A percentile compares a stretch with the other conserved stretches of the same genome.
Conservation (phyloP, 2,113 vertebrate genomes). For the Rhipidura dahli region DNA sequence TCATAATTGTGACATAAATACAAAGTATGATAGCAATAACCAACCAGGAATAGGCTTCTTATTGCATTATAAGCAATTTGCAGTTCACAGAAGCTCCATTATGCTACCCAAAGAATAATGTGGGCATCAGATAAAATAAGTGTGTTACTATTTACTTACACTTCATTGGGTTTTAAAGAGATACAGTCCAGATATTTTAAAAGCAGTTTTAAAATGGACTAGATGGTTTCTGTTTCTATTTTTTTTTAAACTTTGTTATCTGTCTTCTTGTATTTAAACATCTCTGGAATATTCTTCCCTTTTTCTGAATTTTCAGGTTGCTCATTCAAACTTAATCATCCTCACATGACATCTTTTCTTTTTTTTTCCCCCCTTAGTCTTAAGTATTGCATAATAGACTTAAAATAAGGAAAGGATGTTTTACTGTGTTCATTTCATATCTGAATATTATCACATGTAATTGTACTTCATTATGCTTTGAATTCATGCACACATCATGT, state of each 20-base stretch:
- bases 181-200: not conserved
- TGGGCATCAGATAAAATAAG: not conserved
- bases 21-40: conserved; percentile 42
- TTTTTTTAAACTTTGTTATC: not conserved
- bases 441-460: not conserved
- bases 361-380: rapidly evolving
- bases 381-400: not conserved
- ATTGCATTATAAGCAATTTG: conserved; percentile 33
- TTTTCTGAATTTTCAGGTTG: not conserved
- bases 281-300: not conserved
- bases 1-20: conserved; percentile 47
- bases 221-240: not conserved
- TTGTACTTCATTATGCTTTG: not conserved
- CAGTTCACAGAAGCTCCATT: conserved; percentile 45
- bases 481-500: not conserved
- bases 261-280: not conserved
- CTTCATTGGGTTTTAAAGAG: not conserved
- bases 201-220: not conserved
- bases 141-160: not conserved
- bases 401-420: not conserved
- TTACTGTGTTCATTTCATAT: not conserved
- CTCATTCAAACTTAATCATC: not conserved
- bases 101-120: not conserved
- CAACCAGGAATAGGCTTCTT: conserved; percentile 10
- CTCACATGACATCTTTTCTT: not conserved